Conservation (phyloP, 2,113 vertebrate species). For the Nothoprocta perdicaria region DNA sequence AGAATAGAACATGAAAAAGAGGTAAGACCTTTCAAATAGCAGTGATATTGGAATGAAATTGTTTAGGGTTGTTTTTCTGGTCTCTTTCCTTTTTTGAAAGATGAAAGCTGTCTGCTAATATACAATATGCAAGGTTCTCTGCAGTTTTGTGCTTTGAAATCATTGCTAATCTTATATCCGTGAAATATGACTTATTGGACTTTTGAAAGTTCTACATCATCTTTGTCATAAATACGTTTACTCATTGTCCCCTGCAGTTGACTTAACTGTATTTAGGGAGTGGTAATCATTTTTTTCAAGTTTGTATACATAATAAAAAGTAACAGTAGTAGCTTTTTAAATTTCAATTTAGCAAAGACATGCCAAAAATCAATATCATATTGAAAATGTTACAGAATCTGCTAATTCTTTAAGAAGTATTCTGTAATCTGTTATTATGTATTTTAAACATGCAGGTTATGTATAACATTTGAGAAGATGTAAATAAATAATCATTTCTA, state of each 20-base stretch:
- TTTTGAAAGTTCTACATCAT: constrained; percentile 72
- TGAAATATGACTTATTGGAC: constrained; percentile 61
- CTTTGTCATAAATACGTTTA: constrained; percentile 73
- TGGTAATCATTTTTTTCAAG: constrained; percentile 48
- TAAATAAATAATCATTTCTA: neutral
- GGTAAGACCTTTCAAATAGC: constrained; percentile 73
- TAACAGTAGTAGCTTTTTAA: neutral
- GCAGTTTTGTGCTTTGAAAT: constrained; percentile 69
- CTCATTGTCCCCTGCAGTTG: constrained; percentile 66
- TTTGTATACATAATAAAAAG: constrained; percentile 55
- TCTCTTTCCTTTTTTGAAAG: constrained; percentile 36
- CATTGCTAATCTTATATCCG: constrained; percentile 64
- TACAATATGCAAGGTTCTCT: constrained; percentile 48
- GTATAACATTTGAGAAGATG: neutral
- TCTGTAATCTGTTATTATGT: neutral
- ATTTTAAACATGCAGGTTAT: neutral
- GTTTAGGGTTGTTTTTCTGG: constrained; percentile 11
- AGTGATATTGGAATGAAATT: constrained; percentile 1
- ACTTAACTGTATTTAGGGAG: constrained; percentile 71
- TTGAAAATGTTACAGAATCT: neutral
- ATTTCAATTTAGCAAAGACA: constrained; percentile 9
- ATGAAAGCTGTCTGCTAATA: constrained; percentile 65
- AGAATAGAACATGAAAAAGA: constrained; percentile 95
- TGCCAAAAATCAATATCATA: neutral
- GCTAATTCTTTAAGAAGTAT: neutral